These are phyloP conservation scores for Cantharis nigra DNA, from an alignment of 2,888 invertebrate genomes.

Conservation along the genomic window DNA sequence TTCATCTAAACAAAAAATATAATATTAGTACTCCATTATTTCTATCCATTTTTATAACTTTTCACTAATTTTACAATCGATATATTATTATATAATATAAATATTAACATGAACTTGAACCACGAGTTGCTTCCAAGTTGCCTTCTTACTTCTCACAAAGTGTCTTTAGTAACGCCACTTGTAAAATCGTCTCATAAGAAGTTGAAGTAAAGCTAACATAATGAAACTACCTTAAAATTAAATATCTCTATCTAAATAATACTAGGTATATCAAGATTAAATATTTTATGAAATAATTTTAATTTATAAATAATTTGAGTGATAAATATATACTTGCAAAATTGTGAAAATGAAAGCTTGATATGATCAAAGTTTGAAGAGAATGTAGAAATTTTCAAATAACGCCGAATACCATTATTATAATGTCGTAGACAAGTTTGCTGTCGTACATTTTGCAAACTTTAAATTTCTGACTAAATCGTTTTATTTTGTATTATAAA, in stretches of 20 bases:
- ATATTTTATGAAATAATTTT: background rate
- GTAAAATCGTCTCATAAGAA: no score
- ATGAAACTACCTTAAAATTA: background rate
- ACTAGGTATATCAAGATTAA: no score
- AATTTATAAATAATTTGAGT: background rate
- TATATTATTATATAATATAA: no score
- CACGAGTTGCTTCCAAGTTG: no score
- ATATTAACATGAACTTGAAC: no score
- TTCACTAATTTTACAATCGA: no score
- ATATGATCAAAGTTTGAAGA: background rate
- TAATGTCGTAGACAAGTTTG: background rate
- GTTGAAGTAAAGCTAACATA: background rate
- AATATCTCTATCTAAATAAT: background rate
- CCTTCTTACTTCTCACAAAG: no score
- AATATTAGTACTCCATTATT: no score
- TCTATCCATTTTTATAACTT: no score
- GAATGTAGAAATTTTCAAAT: background rate
- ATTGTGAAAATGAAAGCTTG: background rate
- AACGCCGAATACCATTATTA: background rate
- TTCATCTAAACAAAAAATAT: no score
- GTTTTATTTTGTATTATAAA: background rate
- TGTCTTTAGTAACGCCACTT: no score
- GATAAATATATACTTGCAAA: background rate
- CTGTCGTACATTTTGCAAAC: background rate
- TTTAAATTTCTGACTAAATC: background rate